Percentiles rank a stretch among this genome's conserved stretches.
phyloP scores from a whole-genome alignment of 2,888 invertebrate species.

The Sphaeridia pumilis region DNA sequence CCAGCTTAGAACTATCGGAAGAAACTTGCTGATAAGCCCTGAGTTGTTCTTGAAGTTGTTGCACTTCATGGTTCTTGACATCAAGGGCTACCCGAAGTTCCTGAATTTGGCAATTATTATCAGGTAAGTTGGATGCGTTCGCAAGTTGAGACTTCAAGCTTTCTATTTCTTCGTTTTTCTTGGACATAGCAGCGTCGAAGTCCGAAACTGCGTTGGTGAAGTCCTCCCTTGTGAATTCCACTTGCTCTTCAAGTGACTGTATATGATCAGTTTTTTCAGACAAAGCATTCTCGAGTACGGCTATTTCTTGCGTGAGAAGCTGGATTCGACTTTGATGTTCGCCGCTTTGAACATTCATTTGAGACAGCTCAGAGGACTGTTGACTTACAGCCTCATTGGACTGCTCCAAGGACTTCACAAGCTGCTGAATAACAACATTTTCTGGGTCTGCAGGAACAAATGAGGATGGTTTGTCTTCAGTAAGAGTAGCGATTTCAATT shows the following conservation, averaged over 20 bases:
- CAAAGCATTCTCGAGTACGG: slow-evolving; percentile 46
- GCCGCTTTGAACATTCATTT: slow-evolving; percentile 35
- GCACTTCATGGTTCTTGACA: too few relatives aligned
- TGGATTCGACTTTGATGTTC: slow-evolving; percentile 42
- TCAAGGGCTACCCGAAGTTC: too few relatives aligned
- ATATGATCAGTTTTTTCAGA: slow-evolving; percentile 46
- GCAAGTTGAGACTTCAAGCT: not conserved
- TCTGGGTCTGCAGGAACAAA: not conserved
- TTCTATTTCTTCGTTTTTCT: slow-evolving; percentile 6
- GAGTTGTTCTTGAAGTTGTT: too few relatives aligned
- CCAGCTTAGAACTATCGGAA: too few relatives aligned
- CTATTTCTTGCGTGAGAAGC: slow-evolving; percentile 47
- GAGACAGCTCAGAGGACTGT: not conserved
- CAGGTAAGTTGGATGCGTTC: too few relatives aligned
- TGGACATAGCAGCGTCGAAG: slow-evolving; percentile 6
- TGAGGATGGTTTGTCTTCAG: not conserved
- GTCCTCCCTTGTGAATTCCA: slow-evolving; percentile 41
- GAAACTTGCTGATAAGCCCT: too few relatives aligned
- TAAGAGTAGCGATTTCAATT: not conserved
- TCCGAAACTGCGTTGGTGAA: slow-evolving; percentile 6
- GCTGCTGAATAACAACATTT: not conserved
- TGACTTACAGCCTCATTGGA: not conserved
- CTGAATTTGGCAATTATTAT: too few relatives aligned
- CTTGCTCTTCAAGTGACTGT: slow-evolving; percentile 51
- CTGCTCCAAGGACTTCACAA: not conserved